Evolutionary conservation across 2,888 invertebrate genomes (phyloP).

Genomic region (Luperina testacea): DNA sequence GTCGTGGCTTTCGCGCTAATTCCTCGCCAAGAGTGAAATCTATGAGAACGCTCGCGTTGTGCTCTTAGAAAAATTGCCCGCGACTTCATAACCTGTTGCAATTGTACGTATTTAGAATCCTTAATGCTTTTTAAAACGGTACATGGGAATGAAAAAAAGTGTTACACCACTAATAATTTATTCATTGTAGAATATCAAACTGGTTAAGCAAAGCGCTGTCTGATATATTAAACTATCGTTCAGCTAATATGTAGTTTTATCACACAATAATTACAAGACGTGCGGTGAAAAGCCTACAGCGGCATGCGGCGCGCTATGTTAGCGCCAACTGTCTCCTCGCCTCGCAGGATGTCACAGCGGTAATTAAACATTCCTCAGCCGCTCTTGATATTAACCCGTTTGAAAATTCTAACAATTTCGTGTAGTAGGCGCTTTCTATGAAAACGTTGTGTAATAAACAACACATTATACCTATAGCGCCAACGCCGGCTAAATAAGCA

Average conservation of each 20-base stretch:
- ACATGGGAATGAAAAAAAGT: constrained; percentile 10
- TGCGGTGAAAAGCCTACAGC: constrained; percentile 63
- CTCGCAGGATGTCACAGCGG: constrained; percentile 79
- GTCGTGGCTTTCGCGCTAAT: constrained; percentile 83
- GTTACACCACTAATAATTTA: constrained; percentile 3
- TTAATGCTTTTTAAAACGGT: constrained; percentile 41
- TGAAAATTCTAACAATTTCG: constrained; percentile 87
- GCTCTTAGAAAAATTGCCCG: constrained; percentile 73
- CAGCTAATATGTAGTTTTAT: constrained; percentile 21
- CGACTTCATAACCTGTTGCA: constrained; percentile 65
- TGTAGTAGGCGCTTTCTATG: constrained; percentile 77
- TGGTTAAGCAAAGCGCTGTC: neutral
- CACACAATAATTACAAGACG: constrained; percentile 36
- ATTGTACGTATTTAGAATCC: constrained; percentile 47
- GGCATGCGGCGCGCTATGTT: constrained; percentile 63
- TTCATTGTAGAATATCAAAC: constrained; percentile 15
- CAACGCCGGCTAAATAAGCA: constrained; percentile 42
- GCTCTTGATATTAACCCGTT: constrained; percentile 84
- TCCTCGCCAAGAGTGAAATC: constrained; percentile 81
- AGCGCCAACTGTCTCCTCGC: constrained; percentile 65
- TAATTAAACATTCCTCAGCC: constrained; percentile 86
- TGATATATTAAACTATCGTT: constrained; percentile 8
- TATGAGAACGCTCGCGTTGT: constrained; percentile 75
- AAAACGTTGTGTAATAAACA: constrained; percentile 70
- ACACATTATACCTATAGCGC: constrained; percentile 36